Base-by-base conservation (phyloP, 2,888 invertebrate species). In the Perithous albicinctus region DNA sequence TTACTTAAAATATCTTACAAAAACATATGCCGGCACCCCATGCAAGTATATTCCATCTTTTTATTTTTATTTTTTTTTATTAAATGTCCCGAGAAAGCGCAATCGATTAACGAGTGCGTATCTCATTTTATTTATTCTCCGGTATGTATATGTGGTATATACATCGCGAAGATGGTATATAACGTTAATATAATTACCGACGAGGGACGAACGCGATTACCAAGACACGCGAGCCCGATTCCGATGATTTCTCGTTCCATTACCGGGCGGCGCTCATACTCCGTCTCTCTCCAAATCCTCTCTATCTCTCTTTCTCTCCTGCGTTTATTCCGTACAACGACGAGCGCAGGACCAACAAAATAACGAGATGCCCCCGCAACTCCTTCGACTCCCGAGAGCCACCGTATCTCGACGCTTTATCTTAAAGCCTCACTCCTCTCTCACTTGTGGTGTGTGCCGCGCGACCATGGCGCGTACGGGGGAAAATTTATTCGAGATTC, bases 221-320 rank as follows among this genome's bases (percentile, higher is more conserved):
- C 78, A 74, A 63, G 82, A 84, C 82, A 84, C 82, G 82, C 82
- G 80, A 84, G 74, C 80, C 63, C 82, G 80, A 84, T 83, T 80
- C 74, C 66, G 75, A 76, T 83, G 84, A 84, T 82, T 84, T 82
- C 80, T 84, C 80, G 82, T 84, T 84, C 82, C 82, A 80, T 80
- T 80, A 78, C 80, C 46, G 29, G 20, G 70, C 51, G 70, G 66
- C 48, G 29, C 77, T 15, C 48, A 20, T 18, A 64, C 38, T n/a
- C 38, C 20, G 18, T n/a, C 46, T 48, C 59, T 59, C 6, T 20
- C 6, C 43, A 5, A 10, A 1, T 54, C 38, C 23, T 26, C 38
- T 20, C 4, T 8, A 15, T 18, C 59, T n/a, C 72, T 59, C 72
- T 12, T 48, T 48, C 20, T 51, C 64, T 41, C 18, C 26, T 41